Conservation (phyloP, 2,113 vertebrate species). For the Buteo buteo region DNA sequence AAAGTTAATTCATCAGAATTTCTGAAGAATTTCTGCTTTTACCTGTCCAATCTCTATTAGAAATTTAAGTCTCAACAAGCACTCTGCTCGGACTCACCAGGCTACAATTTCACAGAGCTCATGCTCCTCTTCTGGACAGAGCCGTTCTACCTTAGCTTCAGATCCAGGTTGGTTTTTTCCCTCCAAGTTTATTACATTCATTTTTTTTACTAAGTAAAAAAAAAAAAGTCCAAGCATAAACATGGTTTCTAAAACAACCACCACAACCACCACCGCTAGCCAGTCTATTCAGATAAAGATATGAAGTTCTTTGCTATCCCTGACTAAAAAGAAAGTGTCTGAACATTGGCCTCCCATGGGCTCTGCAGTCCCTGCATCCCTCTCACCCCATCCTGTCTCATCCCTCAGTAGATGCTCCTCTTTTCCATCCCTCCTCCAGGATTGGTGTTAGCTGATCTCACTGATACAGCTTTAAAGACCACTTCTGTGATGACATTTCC, state of each 20-base stretch:
- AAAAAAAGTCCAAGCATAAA: neutral
- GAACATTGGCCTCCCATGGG: rapidly evolving
- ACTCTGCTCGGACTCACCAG: neutral
- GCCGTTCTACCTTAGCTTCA: neutral
- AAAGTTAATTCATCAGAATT: neutral
- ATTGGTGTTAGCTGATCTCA: neutral
- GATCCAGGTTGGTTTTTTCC: rapidly evolving
- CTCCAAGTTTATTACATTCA: neutral
- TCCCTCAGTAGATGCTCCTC: neutral
- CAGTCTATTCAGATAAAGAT: neutral
- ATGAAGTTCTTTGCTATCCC: neutral
- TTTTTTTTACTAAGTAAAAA: neutral
- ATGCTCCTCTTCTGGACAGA: neutral
- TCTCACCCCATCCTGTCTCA: neutral
- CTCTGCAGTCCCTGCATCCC: no score
- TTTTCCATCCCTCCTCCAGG: neutral
- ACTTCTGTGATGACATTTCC: neutral
- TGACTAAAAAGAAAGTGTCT: neutral
- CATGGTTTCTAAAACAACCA: neutral
- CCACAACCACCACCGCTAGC: no score
- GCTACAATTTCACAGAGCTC: neutral
- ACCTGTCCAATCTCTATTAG: neutral
- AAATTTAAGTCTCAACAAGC: neutral
- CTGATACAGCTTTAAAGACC: rapidly evolving
- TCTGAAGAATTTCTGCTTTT: neutral